Evolutionary conservation across 2,888 invertebrate species (phyloP), one percentile per base, ranked within the genome.

Genomic region (Euclidia mi): DNA sequence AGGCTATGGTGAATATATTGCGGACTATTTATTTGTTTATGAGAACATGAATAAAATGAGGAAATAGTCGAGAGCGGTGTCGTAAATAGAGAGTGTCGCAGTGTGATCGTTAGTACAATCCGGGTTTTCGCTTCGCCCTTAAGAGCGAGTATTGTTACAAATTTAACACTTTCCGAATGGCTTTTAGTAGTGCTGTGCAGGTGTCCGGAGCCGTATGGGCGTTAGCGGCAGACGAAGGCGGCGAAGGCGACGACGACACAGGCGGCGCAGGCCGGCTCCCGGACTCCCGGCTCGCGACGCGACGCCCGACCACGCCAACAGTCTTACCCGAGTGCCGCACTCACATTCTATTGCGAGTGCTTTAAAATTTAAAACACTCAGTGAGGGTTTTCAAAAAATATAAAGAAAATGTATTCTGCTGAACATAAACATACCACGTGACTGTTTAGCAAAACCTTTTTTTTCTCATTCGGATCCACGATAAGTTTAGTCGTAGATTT

Each of bases 81-180:
- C 17, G 58, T 56, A 48, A 56, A 68, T 49, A 56, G 43, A 44
- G 38, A 56, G 41, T 35, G 20, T 14, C 40, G 44, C 56, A 53
- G 55, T 51, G 49, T 59, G 59, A 56, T 51, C 58, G 65, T 59
- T 58, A 65, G 56, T 47, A 58, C 66, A 70, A 72, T 67, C 65
- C 68, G 53, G 38, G 61, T 51, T 48, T 60, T 63, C 57, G 52
- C 47, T 64, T 56, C 34, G 56, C 49, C 53, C n/a, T n/a, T n/a
- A 72, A 62, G 70, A 71, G 69, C 57, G 50, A 49, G 56, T 35
- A 74, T 60, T 69, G 76, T 77, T 78, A 76, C 72, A 78, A 81
- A 81, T 82, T 79, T 67, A 79, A 78, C 81, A 82, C 75, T 85
- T 81, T 73, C 73, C 70, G n/a, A n/a, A n/a, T 75, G 65, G 72